Conservation (phyloP, 2,113 vertebrate species). For the Campylomormyrus tamandua region DNA sequence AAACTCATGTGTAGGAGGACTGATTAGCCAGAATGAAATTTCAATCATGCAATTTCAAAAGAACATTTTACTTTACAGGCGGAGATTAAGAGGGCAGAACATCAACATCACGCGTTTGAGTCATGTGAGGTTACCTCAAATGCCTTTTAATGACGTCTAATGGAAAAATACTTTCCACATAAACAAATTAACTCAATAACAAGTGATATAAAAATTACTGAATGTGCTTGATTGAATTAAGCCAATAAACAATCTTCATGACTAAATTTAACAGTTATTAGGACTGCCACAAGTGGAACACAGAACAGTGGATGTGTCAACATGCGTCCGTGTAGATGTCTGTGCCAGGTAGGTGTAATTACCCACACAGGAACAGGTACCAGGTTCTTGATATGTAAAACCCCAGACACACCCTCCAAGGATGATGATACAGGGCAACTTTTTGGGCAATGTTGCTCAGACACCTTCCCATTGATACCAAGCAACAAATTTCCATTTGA, state of each 20-base stretch:
- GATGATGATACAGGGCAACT: background rate
- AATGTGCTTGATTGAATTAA: background rate
- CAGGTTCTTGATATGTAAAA: background rate
- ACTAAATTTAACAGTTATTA: background rate
- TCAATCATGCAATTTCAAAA: background rate
- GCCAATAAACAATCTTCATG: background rate
- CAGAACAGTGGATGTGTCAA: background rate
- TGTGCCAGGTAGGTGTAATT: background rate
- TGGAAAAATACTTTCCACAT: background rate
- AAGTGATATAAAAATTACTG: background rate
- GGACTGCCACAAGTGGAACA: background rate
- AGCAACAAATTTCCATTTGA: background rate
- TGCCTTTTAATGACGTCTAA: background rate
- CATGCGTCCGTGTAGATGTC: background rate
- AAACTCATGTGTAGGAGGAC: background rate
- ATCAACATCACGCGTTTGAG: background rate
- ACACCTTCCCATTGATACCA: background rate
- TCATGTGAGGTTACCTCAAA: background rate
- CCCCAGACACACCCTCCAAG: background rate
- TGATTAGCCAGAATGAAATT: background rate
- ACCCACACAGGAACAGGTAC: background rate
- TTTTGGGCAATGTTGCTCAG: background rate
- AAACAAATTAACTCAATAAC: background rate
- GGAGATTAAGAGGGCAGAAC: background rate
- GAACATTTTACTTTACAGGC: background rate